Conservation (phyloP, 2,888 invertebrate genomes). For the Mylabris sibirica region DNA sequence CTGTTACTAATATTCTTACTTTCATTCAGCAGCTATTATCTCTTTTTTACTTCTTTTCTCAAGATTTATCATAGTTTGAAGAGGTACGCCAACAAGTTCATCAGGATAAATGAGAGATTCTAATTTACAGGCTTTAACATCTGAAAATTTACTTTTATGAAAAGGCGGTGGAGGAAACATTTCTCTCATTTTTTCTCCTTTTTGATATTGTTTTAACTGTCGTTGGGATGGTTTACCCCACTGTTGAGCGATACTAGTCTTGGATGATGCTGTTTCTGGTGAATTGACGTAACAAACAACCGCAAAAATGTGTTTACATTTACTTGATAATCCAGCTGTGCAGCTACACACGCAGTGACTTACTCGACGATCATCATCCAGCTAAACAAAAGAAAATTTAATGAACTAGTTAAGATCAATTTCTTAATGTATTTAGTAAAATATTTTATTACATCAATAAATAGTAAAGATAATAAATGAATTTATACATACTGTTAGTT, state of each 20-base stretch:
- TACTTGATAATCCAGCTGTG: slow-evolving; percentile 34
- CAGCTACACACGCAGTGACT: slow-evolving; percentile 29
- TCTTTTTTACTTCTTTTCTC: slow-evolving; percentile 30
- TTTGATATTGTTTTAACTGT: slow-evolving; percentile 21
- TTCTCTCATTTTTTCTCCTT: too few relatives aligned
- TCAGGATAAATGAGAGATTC: neutral
- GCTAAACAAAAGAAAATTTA: slow-evolving; percentile 7
- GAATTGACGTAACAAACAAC: slow-evolving; percentile 35
- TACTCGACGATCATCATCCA: slow-evolving; percentile 22
- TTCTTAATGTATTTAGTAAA: too few relatives aligned
- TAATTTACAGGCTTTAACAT: neutral
- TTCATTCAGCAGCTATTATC: slow-evolving; percentile 34
- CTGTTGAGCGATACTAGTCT: slow-evolving; percentile 33
- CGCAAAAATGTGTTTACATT: slow-evolving; percentile 38
- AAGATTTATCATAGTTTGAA: slow-evolving; percentile 19
- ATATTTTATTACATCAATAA: too few relatives aligned
- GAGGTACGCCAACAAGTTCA: neutral
- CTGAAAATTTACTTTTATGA: neutral
- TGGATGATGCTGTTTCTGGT: slow-evolving; percentile 30
- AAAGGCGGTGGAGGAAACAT: slow-evolving; percentile 1
- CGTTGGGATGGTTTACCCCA: slow-evolving; percentile 36
- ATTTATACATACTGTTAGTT: too few relatives aligned
- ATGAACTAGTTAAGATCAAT: too few relatives aligned
- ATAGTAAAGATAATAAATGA: too few relatives aligned
- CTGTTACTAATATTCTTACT: too few relatives aligned